Percentiles rank a stretch among this genome's conserved stretches.
Evolutionary conservation across 1,140 invertebrate genomes (phyloP).

Genomic region (Bombus waltoni): DNA sequence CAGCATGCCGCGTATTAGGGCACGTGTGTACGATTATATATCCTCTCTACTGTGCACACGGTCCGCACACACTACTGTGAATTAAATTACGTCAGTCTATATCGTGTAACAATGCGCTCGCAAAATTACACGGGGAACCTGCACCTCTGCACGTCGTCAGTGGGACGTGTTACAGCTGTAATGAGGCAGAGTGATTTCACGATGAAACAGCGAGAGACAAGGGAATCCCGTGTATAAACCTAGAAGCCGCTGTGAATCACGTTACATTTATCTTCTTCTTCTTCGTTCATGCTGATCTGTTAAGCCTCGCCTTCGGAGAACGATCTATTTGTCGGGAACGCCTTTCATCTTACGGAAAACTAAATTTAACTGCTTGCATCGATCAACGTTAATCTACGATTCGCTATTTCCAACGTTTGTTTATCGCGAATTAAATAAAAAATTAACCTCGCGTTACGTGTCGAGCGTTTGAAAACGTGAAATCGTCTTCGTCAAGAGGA

Average conservation of each 20-base stretch:
- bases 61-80: conserved; percentile 53
- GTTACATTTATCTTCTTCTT: conserved; percentile 47
- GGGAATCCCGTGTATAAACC: conserved; percentile 24
- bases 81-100: conserved; percentile 71
- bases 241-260: conserved; percentile 14
- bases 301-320: neutral
- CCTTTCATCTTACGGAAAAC: neutral
- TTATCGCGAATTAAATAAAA: neutral
- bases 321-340: conserved; percentile 3
- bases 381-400: neutral
- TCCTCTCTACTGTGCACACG: conserved; percentile 22
- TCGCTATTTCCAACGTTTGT: neutral
- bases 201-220: conserved; percentile 38
- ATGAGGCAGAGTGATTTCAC: conserved; percentile 65
- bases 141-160: conserved; percentile 61
- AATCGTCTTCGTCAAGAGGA: neutral
- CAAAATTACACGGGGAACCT: conserved; percentile 57
- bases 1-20: conserved; percentile 62
- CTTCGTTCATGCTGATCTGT: conserved; percentile 17
- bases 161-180: conserved; percentile 63
- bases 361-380: neutral
- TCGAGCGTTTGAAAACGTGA: neutral
- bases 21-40: conserved; percentile 67
- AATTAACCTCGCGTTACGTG: neutral
- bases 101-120: conserved; percentile 69